Conservation (phyloP, 1,140 invertebrate genomes). For the Papilio dardanus region DNA sequence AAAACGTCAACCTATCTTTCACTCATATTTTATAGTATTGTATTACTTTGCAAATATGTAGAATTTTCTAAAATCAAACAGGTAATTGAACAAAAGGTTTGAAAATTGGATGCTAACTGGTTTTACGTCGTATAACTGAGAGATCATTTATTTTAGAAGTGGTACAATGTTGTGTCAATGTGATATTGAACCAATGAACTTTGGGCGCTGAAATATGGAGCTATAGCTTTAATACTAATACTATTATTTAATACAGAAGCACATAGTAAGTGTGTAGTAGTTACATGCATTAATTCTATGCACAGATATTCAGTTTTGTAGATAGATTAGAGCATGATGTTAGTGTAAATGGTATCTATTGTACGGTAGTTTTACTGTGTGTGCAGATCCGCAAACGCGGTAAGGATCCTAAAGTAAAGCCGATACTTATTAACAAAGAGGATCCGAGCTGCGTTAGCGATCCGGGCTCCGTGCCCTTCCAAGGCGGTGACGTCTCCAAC, state of each 20-base stretch:
- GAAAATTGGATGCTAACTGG: neutral
- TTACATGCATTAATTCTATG: neutral
- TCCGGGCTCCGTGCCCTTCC: slow-evolving; percentile 61
- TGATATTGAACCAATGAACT: neutral
- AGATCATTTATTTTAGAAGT: neutral
- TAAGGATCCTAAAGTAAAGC: slow-evolving; percentile 82
- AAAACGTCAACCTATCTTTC: too few relatives aligned
- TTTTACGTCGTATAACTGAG: neutral
- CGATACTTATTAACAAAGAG: slow-evolving; percentile 81
- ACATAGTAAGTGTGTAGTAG: neutral
- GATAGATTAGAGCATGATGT: neutral
- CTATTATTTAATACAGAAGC: neutral
- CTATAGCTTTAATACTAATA: too few relatives aligned
- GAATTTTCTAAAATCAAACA: neutral
- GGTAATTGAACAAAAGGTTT: neutral
- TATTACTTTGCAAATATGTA: neutral
- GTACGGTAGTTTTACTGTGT: slow-evolving; percentile 45
- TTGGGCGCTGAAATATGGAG: neutral
- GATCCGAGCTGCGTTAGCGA: slow-evolving; percentile 81
- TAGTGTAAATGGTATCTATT: slow-evolving; percentile 7
- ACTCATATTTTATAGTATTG: neutral
- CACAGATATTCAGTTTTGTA: neutral
- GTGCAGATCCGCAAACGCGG: slow-evolving; percentile 81
- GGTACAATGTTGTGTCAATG: neutral
- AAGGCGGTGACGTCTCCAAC: slow-evolving; percentile 79